Base-by-base conservation (phyloP, 2,797 vertebrate genomes). In the Sebastes itinus region DNA sequence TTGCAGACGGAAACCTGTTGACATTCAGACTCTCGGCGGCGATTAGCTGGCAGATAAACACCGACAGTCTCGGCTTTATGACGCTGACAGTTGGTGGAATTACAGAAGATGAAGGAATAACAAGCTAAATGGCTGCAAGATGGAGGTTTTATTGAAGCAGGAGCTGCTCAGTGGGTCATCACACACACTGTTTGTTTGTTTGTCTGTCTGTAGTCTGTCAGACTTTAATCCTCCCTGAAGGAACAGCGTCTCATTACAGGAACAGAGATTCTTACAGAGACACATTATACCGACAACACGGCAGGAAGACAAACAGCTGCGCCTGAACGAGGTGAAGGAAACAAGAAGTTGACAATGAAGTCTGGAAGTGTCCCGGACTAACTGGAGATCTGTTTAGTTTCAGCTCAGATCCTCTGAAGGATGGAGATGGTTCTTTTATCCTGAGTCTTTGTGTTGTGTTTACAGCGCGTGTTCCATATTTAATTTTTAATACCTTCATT, bases 181-280 rank as follows among this genome's bases (percentile, higher is more conserved):
- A 58, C 81, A 55, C 72, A 42, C 56, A 20, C 20, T 60, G 72
- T 82, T 59, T 75, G 78, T 75, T 64, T 78, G 85, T 82, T 84
- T 72, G 65, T 84, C 77, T 87, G 77, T 86, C 82, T 77, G 84
- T 77, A 38, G 83, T 76, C 63, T 68, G 75, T 62, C 81, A 78
- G 80, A 75, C 73, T 88, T 79, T 87, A 92, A 92, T 91, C 90
- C 75, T 87, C 84, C 87, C 89, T 80, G 77, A 92, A 92, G 90
- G 84, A 78, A 82, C 61, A 60, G 59, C 11, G 6, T 56, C 86
- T 93, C 86, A 89, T 91, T 87, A 89, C 66, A 58, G 71, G 72
- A 86, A 78, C 79, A 78, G 35, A 82, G 77, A 84, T 82, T 55
- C 78, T 73, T n/a, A 78, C 79, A 62, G 59, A 72, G 77, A 66